phyloP scores from a whole-genome alignment of 92 coral and sea anemone species.

The Epizoanthus scotinus region DNA sequence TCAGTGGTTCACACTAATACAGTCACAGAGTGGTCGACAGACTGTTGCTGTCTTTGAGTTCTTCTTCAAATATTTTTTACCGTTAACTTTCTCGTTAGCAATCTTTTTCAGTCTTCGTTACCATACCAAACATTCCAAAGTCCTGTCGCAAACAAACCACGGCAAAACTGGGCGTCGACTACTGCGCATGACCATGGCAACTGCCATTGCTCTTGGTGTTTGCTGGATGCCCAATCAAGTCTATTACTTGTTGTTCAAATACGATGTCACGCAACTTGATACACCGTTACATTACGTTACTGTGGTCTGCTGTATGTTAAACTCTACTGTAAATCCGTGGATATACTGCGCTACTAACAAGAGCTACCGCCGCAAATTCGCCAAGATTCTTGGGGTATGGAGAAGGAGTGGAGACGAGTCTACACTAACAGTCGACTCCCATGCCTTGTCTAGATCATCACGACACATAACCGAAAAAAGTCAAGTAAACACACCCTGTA shows the following conservation, averaged over 20 bases:
- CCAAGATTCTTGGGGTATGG: conserved; percentile 40
- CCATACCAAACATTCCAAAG: conserved; percentile 12
- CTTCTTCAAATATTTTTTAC: conserved; percentile 26
- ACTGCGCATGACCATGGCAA: conserved; percentile 85
- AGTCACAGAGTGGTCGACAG: conserved; percentile 21
- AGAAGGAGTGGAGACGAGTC: conserved; percentile 26
- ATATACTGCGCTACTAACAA: conserved; percentile 79
- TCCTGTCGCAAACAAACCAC: conserved; percentile 17
- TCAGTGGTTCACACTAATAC: conserved; percentile 25
- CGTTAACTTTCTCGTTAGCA: conserved; percentile 15
- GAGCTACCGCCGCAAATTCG: conserved; percentile 62
- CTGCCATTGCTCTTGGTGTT: conserved; percentile 67
- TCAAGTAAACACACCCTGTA: background rate
- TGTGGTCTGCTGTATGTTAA: conserved; percentile 73
- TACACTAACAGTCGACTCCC: conserved; percentile 14
- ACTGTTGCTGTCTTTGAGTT: conserved; percentile 40
- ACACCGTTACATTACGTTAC: conserved; percentile 72
- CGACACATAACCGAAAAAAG: background rate
- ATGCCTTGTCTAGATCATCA: background rate
- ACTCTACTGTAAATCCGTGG: conserved; percentile 84
- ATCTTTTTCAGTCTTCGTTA: conserved; percentile 36
- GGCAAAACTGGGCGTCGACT: conserved; percentile 47
- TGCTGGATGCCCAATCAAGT: conserved; percentile 94
- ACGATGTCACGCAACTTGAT: conserved; percentile 55
- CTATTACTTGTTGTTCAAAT: conserved; percentile 75